A percentile compares a stretch with the other conserved stretches of the same genome.
These are phyloP conservation scores for Plecturocebus donacophilus DNA, from an alignment of 2,113 vertebrate genomes.

Conservation along the genomic window DNA sequence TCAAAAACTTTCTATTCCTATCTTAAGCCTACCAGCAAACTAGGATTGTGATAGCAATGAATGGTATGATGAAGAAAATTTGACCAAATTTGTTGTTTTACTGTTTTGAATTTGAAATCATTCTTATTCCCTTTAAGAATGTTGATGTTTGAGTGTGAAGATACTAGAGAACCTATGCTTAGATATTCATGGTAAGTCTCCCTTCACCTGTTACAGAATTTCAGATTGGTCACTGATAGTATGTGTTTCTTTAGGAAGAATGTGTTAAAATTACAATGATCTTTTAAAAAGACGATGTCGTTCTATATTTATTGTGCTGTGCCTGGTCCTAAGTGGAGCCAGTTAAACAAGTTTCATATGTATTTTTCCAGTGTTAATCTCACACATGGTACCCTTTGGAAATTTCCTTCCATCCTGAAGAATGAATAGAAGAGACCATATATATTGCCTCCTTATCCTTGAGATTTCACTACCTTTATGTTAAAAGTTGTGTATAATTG, in stretches of 20 bases:
- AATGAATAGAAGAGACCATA: constrained; percentile 73
- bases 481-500: constrained; percentile 84
- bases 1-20: constrained; percentile 65
- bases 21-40: constrained; percentile 65
- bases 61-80: constrained; percentile 55
- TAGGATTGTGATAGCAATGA: constrained; percentile 70
- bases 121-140: constrained; percentile 77
- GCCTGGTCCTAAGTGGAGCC: constrained; percentile 82
- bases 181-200: constrained; percentile 62
- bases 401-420: constrained; percentile 76
- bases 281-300: constrained; percentile 82
- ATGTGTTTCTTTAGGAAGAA: constrained; percentile 83
- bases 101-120: constrained; percentile 65
- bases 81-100: constrained; percentile 72
- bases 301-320: constrained; percentile 89
- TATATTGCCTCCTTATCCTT: constrained; percentile 77
- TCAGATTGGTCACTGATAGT: constrained; percentile 79
- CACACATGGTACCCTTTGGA: constrained; percentile 79
- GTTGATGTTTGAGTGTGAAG: constrained; percentile 74
- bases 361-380: constrained; percentile 87
- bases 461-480: constrained; percentile 83
- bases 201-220: constrained; percentile 80
- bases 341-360: constrained; percentile 84
- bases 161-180: constrained; percentile 70
- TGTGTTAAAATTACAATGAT: constrained; percentile 82